Conservation (phyloP, 2,113 vertebrate genomes). For the Gallinago undulata region DNA sequence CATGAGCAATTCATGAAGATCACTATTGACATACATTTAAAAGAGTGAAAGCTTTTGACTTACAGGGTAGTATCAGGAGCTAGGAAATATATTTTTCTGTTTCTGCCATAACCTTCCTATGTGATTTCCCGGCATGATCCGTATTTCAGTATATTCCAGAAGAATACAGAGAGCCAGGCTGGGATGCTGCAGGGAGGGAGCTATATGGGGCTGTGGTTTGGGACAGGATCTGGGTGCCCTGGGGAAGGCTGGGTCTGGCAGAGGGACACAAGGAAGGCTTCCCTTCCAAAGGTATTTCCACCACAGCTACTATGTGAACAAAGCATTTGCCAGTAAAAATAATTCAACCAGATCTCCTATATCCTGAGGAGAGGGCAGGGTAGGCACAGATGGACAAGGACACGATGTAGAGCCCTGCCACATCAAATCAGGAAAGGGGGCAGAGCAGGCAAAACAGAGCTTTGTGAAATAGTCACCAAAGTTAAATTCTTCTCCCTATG, state of each 20-base stretch:
- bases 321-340: not conserved
- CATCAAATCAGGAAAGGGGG: not conserved
- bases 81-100: not conserved
- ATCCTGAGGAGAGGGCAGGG: not conserved
- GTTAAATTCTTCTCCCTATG: not conserved
- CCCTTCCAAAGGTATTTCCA: not conserved
- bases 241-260: not conserved
- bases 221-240: not conserved
- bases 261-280: not conserved
- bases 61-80: not conserved
- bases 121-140: not conserved
- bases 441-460: slow-evolving; percentile 9
- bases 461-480: not conserved
- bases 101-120: not conserved
- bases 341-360: slow-evolving; percentile 28
- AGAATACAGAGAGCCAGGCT: not conserved
- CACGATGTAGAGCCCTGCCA: not conserved
- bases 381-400: not conserved
- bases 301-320: not conserved
- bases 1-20: not conserved
- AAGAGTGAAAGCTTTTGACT: not conserved
- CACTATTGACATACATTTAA: not conserved
- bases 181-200: not conserved
- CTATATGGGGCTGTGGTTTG: not conserved
- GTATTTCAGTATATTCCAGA: not conserved